phyloP scores from a whole-genome alignment of 2,888 invertebrate species.

The Cephus sareptanus region DNA sequence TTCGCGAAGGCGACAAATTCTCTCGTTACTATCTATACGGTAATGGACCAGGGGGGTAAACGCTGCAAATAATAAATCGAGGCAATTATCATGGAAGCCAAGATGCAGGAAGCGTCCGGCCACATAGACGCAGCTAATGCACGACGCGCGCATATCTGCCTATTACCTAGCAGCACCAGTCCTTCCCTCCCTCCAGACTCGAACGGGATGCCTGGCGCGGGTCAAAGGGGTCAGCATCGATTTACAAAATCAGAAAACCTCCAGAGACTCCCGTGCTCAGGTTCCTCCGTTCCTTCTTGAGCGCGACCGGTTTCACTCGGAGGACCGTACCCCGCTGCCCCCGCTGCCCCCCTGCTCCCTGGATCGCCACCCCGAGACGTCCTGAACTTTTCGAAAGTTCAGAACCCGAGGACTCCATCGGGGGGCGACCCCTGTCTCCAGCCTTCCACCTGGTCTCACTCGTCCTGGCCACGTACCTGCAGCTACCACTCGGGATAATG shows the following conservation, averaged over 20 bases:
- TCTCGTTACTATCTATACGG: background rate
- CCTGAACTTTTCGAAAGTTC: background rate
- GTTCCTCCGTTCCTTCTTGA: constrained; percentile 2
- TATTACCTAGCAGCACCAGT: constrained; percentile 19
- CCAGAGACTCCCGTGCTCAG: constrained; percentile 17
- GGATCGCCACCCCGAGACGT: background rate
- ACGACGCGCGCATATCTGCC: constrained; percentile 16
- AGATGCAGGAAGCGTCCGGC: constrained; percentile 9
- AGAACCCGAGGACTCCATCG: background rate
- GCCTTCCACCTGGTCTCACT: background rate
- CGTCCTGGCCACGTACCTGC: constrained; percentile 23
- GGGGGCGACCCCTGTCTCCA: constrained; percentile 9
- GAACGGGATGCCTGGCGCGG: constrained; percentile 14
- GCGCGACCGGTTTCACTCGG: constrained; percentile 21
- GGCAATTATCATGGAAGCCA: constrained; percentile 13
- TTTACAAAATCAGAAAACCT: constrained; percentile 30
- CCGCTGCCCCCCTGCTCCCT: background rate
- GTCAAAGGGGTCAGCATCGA: constrained; percentile 27
- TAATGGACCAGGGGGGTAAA: background rate
- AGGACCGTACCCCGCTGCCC: constrained; percentile 18
- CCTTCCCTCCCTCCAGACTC: constrained; percentile 4
- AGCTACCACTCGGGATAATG: constrained; percentile 42
- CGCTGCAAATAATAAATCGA: constrained; percentile 4
- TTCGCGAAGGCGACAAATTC: background rate
- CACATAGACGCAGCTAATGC: constrained; percentile 2